Conservation (phyloP, 53 echinoderm and acorn worm genomes). For the Astropecten irregularis region DNA sequence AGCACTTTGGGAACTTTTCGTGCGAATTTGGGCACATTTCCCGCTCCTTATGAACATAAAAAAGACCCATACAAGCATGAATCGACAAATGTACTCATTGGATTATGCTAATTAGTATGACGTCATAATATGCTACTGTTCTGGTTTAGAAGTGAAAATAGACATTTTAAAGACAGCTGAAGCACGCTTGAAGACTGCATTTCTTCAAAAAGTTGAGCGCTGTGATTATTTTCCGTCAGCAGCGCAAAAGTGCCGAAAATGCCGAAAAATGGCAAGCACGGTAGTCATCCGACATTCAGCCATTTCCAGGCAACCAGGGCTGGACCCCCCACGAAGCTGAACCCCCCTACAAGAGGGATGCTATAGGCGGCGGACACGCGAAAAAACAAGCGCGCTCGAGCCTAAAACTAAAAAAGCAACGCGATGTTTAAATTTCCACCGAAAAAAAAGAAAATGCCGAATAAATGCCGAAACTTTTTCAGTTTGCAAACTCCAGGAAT, state of each 20-base stretch:
- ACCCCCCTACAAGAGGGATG: conserved; percentile 24
- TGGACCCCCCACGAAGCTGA: conserved; percentile 39
- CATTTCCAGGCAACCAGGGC: conserved; percentile 2
- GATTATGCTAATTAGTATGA: conserved; percentile 44
- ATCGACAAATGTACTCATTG: conserved; percentile 9
- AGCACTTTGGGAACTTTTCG: no score
- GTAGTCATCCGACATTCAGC: conserved; percentile 34
- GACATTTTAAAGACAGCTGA: neutral
- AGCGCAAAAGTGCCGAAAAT: conserved; percentile 65
- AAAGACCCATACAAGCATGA: neutral
- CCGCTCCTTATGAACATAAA: neutral
- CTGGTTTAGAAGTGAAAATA: neutral
- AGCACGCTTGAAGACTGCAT: neutral
- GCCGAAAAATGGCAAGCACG: conserved; percentile 62
- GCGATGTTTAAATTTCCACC: neutral
- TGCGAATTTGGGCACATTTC: no score
- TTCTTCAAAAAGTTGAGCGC: no score
- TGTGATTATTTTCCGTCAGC: no score
- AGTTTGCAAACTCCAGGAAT: no score
- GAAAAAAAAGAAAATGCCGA: neutral
- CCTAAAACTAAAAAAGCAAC: conserved; percentile 9
- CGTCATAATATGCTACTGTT: conserved; percentile 35
- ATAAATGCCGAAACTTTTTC: conserved; percentile 38
- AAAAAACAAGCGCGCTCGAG: neutral
- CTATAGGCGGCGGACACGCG: conserved; percentile 34